Conservation (phyloP, 2,113 vertebrate genomes). For the Toxotes chatareus region DNA sequence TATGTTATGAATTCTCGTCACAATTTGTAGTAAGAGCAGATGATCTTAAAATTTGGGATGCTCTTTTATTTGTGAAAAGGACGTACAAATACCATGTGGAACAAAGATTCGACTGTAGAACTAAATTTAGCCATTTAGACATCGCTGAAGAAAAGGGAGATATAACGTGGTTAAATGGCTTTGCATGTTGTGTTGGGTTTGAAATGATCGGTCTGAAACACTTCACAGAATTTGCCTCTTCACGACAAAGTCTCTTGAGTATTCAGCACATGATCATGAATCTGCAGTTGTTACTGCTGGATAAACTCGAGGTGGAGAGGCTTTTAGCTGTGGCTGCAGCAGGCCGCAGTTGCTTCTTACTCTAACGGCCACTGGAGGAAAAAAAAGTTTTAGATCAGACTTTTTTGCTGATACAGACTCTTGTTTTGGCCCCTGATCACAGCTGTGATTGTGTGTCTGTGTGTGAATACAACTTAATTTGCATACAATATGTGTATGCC, state of each 20-base stretch:
- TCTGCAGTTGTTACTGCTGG: background rate
- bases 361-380: background rate
- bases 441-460: constrained; percentile 3
- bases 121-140: no score
- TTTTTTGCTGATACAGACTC: constrained; percentile 33
- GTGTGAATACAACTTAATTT: constrained; percentile 12
- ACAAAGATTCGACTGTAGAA: no score
- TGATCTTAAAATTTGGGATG: no score
- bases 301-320: background rate
- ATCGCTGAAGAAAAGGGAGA: background rate
- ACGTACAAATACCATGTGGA: no score
- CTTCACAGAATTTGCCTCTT: background rate
- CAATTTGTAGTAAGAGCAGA: no score
- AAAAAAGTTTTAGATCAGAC: background rate
- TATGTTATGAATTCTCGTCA: no score
- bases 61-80: background rate
- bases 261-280: background rate
- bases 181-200: background rate
- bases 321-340: background rate
- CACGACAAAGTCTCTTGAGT: no score
- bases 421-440: background rate
- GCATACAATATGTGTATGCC: background rate
- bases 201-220: background rate
- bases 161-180: background rate
- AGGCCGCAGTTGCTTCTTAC: background rate